phyloP scores from a whole-genome alignment of 2,113 vertebrate genomes.

The Peromyscus polionotus region DNA sequence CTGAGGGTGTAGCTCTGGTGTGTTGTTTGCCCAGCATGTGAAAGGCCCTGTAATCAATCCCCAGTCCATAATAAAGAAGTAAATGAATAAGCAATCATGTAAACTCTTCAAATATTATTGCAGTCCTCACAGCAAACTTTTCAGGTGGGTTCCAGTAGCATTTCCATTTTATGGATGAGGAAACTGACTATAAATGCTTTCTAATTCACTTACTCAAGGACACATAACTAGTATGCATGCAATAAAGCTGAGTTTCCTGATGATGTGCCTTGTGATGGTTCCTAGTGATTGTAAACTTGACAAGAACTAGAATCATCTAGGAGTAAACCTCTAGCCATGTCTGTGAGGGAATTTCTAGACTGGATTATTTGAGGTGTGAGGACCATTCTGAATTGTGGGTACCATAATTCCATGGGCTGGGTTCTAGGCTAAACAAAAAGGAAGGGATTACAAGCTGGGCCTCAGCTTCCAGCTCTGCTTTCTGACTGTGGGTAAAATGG shows the following conservation, averaged over 20 bases:
- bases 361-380: background rate
- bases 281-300: background rate
- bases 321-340: background rate
- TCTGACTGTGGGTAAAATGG: no score
- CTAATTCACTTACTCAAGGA: constrained; percentile 17
- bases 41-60: background rate
- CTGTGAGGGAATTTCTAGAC: background rate
- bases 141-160: background rate
- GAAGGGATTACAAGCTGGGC: no score
- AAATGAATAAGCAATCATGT: background rate
- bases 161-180: background rate
- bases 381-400: background rate
- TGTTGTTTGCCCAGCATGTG: background rate
- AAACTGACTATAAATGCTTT: constrained; percentile 43
- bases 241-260: constrained; percentile 8
- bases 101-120: constrained; percentile 16
- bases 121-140: constrained; percentile 9
- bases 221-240: background rate
- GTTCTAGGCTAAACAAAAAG: background rate
- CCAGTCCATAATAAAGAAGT: background rate
- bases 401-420: background rate
- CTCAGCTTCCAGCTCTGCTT: background rate
- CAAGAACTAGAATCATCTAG: background rate
- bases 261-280: background rate
- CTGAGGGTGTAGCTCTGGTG: background rate